These are phyloP conservation scores for Heliconius erato DNA, from an alignment of 2,888 invertebrate species.

Conservation along the genomic window DNA sequence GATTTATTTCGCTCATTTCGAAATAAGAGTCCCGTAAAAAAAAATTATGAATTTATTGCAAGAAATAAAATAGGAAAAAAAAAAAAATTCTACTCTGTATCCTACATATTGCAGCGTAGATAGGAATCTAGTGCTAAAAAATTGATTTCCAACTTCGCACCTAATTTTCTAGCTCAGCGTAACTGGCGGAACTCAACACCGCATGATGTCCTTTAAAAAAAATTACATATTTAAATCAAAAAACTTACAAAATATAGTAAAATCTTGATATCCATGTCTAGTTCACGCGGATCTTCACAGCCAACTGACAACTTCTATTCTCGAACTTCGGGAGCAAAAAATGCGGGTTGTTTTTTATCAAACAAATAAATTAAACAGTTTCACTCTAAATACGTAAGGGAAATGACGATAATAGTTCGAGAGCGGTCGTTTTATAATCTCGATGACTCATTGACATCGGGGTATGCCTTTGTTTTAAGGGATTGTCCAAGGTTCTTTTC, in stretches of 20 bases:
- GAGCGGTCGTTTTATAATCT: constrained; percentile 48
- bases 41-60: too few relatives aligned
- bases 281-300: not conserved
- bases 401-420: constrained; percentile 50
- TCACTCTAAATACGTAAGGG: constrained; percentile 47
- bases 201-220: not conserved
- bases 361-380: constrained; percentile 52
- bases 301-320: constrained; percentile 25
- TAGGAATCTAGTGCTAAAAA: not conserved
- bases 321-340: constrained; percentile 49
- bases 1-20: too few relatives aligned
- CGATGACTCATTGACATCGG: constrained; percentile 43
- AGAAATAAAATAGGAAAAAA: too few relatives aligned
- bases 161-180: too few relatives aligned
- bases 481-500: constrained; percentile 15
- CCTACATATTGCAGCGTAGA: not conserved
- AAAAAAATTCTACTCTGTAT: too few relatives aligned
- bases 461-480: constrained; percentile 6
- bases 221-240: not conserved
- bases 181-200: not conserved
- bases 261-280: constrained; percentile 38
- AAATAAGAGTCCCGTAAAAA: too few relatives aligned
- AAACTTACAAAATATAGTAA: constrained; percentile 25
- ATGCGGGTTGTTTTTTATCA: constrained; percentile 55
- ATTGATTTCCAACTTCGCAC: not conserved